Evolutionary conservation across 2,888 invertebrate genomes (phyloP), one percentile per base, ranked within the genome.

Genomic region (Mongoloraphidia duomilia): DNA sequence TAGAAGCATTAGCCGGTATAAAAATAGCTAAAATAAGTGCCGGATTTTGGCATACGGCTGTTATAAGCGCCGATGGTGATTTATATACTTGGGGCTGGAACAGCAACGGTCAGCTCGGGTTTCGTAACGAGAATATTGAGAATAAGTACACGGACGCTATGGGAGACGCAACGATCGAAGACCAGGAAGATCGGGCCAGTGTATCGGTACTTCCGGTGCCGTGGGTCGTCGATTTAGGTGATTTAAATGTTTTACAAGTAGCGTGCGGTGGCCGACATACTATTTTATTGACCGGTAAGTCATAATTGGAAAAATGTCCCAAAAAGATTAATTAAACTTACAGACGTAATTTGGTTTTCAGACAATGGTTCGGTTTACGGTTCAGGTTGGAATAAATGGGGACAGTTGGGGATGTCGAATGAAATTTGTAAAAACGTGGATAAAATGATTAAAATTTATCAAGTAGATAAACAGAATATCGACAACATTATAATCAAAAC

Each of bases 21-120:
- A 76, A 75, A 61, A 77, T 92, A 49, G 65, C 67, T 1, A 70
- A 76, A 59, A 80, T 93, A 47, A 74, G 82, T 43, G 82, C 86
- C 38, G 89, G 88, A 8, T 90, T 89, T 9, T 94, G 92, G 92
- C 92, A 93, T 65, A 83, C 82, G 47, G 75, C 82, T 46, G 89
- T 83, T 9, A 63, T 91, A 8, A 88, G 87, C 56, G 74, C 77
- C 59, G 76, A 74, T 64, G 91, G 90, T 11, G 92, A 92, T 63
- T 61, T 92, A 0, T 94, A 92, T 62, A 74, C 77, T 2, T 94
- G 94, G 93, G 94, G 94, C 8, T 91, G 87, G 83, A 94, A 94
- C 67, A 80, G 84, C 53, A 78, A 77, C 59, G 92, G 93, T 0
- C 91, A 94, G 65, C 67, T 94, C 12, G 93, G 93, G 8, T 65